phyloP scores from a whole-genome alignment of 2,797 vertebrate species.

The Danio kyathit region DNA sequence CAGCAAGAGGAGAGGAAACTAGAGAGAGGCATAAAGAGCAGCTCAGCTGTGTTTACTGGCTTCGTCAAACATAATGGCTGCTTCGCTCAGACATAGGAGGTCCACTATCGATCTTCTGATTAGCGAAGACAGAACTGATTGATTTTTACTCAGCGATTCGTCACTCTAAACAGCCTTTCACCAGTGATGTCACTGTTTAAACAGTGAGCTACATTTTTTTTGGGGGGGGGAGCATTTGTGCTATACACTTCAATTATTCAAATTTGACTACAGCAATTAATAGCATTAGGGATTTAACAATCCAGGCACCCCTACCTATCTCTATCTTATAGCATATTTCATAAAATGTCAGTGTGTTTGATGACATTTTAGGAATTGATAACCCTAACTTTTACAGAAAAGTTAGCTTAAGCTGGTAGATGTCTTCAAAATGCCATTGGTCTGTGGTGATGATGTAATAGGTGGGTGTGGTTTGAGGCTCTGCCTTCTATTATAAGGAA shows the following conservation, averaged over 20 bases:
- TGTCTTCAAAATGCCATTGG: too few species aligned
- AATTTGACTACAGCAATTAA: too few species aligned
- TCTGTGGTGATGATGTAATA: too few species aligned
- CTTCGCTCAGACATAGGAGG: not conserved
- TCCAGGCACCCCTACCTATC: too few species aligned
- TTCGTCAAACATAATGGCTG: not conserved
- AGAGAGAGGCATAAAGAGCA: not conserved
- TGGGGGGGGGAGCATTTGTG: not conserved
- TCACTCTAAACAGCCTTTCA: not conserved
- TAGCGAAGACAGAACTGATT: not conserved
- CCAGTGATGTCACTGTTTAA: conserved; percentile 13
- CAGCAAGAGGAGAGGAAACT: conserved; percentile 25
- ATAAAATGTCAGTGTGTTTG: too few species aligned
- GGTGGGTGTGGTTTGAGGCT: too few species aligned
- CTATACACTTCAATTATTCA: not conserved
- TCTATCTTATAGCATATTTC: too few species aligned
- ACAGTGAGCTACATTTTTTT: not conserved
- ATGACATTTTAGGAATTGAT: too few species aligned
- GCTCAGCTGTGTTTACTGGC: conserved; percentile 31
- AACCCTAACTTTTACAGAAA: too few species aligned
- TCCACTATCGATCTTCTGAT: conserved; percentile 9
- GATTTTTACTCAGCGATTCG: not conserved
- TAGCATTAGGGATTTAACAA: too few species aligned
- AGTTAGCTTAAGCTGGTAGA: too few species aligned
- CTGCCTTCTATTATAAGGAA: too few species aligned